Evolutionary conservation across 1,140 invertebrate genomes (phyloP).

Genomic region (Zaprionus ornatus): DNA sequence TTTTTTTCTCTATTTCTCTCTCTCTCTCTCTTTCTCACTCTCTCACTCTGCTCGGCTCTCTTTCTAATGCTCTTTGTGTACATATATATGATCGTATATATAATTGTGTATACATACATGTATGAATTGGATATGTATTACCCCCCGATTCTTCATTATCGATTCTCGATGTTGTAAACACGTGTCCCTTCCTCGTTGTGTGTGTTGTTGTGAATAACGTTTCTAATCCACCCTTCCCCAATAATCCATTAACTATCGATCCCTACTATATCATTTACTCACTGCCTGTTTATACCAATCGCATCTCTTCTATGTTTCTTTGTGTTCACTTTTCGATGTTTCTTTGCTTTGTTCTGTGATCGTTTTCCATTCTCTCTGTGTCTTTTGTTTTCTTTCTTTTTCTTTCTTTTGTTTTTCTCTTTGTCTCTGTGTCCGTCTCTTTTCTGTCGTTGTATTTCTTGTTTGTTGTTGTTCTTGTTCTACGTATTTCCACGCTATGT

Average conservation of each 20-base stretch:
- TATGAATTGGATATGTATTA: conserved; percentile 18
- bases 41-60: background rate
- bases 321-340: conserved; percentile 7
- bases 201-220: conserved; percentile 23
- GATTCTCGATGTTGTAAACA: conserved; percentile 47
- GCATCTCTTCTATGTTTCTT: background rate
- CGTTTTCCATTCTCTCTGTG: conserved; percentile 13
- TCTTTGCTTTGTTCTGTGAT: background rate
- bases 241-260: background rate
- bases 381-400: conserved; percentile 21
- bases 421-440: conserved; percentile 17
- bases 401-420: conserved; percentile 21
- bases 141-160: conserved; percentile 16
- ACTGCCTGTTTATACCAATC: background rate
- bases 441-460: conserved; percentile 35
- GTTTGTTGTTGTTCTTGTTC: conserved; percentile 28
- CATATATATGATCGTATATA: conserved; percentile 25
- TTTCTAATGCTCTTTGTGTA: conserved; percentile 34
- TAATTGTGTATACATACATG: background rate
- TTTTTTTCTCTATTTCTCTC: conserved; percentile 49
- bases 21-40: conserved; percentile 35
- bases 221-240: background rate
- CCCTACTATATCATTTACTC: background rate
- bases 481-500: background rate
- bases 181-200: conserved; percentile 19